Evolutionary conservation across 2,888 invertebrate species (phyloP).

Genomic region (Cephus rjabovi): DNA sequence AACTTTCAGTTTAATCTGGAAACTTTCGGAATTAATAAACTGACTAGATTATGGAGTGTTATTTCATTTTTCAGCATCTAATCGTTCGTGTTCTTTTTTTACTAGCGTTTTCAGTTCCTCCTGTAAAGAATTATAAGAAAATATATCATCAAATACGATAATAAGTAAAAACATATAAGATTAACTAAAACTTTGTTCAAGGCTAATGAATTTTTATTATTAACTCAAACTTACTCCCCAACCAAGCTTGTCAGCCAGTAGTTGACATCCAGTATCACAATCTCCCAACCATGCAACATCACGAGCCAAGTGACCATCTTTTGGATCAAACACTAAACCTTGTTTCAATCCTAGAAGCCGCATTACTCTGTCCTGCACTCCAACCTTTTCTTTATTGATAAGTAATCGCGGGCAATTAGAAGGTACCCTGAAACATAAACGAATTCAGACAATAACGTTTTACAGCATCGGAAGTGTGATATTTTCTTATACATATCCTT

Average conservation of each 20-base stretch:
- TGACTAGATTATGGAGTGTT: constrained; percentile 18
- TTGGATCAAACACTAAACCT: constrained; percentile 78
- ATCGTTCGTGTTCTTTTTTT: constrained; percentile 69
- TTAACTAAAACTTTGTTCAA: too few species aligned
- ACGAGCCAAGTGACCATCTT: constrained; percentile 70
- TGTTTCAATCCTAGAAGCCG: constrained; percentile 67
- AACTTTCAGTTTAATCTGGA: background rate
- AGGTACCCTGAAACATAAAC: constrained; percentile 69
- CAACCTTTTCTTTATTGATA: constrained; percentile 83
- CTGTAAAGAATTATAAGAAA: constrained; percentile 58
- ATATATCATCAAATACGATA: background rate
- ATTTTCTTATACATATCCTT: background rate
- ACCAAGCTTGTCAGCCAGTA: constrained; percentile 80
- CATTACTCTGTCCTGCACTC: constrained; percentile 57
- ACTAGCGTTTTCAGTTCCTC: constrained; percentile 74
- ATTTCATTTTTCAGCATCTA: constrained; percentile 61
- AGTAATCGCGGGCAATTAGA: constrained; percentile 83
- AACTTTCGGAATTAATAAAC: constrained; percentile 65
- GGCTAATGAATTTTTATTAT: background rate
- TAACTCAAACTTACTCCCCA: constrained; percentile 75
- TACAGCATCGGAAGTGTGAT: background rate
- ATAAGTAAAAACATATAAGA: background rate
- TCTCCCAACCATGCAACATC: constrained; percentile 88
- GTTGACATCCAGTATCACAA: constrained; percentile 83
- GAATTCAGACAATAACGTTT: background rate